A percentile compares a stretch with the other conserved stretches of the same genome.
Evolutionary conservation across 2,888 invertebrate genomes (phyloP).

Genomic region (Euzophera pinguis): DNA sequence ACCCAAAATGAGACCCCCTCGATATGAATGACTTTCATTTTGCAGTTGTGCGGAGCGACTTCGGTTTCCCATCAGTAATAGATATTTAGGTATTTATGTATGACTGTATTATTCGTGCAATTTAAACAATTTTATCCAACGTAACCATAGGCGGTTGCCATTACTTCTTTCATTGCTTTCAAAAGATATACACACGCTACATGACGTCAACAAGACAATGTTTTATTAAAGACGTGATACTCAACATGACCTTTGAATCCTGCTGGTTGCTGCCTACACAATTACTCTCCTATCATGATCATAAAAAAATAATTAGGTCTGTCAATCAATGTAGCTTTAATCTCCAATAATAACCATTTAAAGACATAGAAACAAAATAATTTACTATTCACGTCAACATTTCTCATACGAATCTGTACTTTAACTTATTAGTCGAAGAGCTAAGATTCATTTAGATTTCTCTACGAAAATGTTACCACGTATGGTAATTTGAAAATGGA

Average conservation of each 20-base stretch:
- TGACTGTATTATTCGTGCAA: too few relatives aligned
- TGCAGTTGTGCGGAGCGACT: too few relatives aligned
- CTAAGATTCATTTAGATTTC: neutral
- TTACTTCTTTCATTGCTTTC: too few relatives aligned
- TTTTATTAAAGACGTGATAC: too few relatives aligned
- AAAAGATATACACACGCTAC: too few relatives aligned
- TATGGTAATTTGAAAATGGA: slow-evolving; percentile 30
- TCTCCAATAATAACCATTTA: slow-evolving; percentile 29
- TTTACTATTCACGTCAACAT: slow-evolving; percentile 14
- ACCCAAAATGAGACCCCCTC: too few relatives aligned
- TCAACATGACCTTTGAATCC: slow-evolving; percentile 5
- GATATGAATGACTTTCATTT: too few relatives aligned
- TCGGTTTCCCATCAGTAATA: too few relatives aligned
- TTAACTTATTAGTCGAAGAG: neutral
- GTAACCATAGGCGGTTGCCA: too few relatives aligned
- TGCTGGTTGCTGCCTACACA: neutral
- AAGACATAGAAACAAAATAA: slow-evolving; percentile 29
- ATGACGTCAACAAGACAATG: too few relatives aligned
- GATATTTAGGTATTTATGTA: too few relatives aligned
- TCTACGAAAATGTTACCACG: slow-evolving; percentile 1
- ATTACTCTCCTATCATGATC: neutral
- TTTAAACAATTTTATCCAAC: too few relatives aligned
- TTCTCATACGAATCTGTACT: neutral
- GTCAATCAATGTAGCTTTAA: slow-evolving; percentile 30
- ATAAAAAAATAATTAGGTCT: slow-evolving; percentile 14